phyloP scores from a whole-genome alignment of 2,113 vertebrate species.

The Tragulus kanchil region DNA sequence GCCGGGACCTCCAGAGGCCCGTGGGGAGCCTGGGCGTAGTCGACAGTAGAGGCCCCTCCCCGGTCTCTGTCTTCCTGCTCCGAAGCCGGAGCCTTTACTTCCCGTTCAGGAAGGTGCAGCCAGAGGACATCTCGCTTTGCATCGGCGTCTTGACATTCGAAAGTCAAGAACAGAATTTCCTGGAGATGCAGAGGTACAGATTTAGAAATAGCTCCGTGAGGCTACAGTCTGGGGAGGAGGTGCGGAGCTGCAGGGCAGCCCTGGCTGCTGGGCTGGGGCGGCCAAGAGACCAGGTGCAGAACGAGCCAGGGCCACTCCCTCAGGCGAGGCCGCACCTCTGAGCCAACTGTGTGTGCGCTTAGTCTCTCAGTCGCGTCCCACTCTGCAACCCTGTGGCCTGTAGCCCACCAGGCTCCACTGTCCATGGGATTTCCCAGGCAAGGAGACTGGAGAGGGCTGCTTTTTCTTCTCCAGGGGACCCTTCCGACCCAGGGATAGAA shows the following conservation, averaged over 20 bases:
- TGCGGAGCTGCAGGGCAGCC: not conserved
- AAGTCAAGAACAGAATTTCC: not conserved
- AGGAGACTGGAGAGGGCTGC: not conserved
- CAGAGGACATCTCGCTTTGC: not conserved
- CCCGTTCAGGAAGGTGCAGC: not conserved
- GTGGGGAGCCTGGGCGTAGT: not conserved
- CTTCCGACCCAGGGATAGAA: not conserved
- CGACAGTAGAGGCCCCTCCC: too few relatives aligned
- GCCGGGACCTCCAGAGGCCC: not conserved
- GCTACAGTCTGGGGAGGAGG: not conserved
- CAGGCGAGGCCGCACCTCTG: not conserved
- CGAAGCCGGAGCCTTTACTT: not conserved
- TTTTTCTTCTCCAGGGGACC: not conserved
- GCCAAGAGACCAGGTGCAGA: not conserved
- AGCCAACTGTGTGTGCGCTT: not conserved
- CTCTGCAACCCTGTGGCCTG: not conserved
- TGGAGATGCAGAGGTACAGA: rapidly evolving
- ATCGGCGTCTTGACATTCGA: not conserved
- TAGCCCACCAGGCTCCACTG: not conserved
- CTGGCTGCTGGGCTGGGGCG: rapidly evolving
- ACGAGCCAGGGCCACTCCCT: not conserved
- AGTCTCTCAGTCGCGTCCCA: not conserved
- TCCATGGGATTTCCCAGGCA: not conserved
- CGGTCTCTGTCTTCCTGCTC: not conserved
- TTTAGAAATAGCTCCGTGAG: not conserved